A percentile compares a stretch with the other conserved stretches of the same genome.
Evolutionary conservation across 2,888 invertebrate genomes (phyloP).

Genomic region (Conus canariensis): DNA sequence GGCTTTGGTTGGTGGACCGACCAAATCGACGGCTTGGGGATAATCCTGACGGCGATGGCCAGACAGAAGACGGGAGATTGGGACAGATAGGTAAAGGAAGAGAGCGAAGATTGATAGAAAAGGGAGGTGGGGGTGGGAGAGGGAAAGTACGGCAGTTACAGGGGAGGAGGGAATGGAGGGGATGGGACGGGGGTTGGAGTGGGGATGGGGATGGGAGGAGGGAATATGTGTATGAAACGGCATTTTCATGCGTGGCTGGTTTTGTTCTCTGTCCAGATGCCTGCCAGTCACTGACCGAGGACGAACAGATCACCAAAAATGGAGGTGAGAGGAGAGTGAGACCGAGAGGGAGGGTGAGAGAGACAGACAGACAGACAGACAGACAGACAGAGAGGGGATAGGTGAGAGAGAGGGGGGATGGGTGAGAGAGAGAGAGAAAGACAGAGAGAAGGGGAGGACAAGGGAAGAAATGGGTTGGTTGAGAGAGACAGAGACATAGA

Average conservation of each 20-base stretch:
- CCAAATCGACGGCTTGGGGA: background rate
- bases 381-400: background rate
- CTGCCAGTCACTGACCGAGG: slow-evolving; percentile 62
- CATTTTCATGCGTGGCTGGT: background rate
- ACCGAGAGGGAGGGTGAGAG: background rate
- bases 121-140: background rate
- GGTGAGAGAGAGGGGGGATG: no score
- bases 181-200: background rate
- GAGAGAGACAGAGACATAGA: background rate
- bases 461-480: background rate
- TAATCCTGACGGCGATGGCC: background rate
- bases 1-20: no score
- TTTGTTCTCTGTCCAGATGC: slow-evolving; percentile 57
- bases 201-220: background rate
- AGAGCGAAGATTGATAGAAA: background rate
- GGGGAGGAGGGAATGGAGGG: background rate
- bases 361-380: background rate
- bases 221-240: background rate
- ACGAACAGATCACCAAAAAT: slow-evolving; percentile 71
- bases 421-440: no score
- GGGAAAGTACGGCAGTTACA: background rate
- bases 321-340: slow-evolving; percentile 49
- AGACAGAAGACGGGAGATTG: background rate
- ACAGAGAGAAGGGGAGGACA: no score
- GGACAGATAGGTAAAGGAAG: background rate